These are phyloP conservation scores for Plebejus argus DNA, from an alignment of 2,888 invertebrate species.

Conservation along the genomic window DNA sequence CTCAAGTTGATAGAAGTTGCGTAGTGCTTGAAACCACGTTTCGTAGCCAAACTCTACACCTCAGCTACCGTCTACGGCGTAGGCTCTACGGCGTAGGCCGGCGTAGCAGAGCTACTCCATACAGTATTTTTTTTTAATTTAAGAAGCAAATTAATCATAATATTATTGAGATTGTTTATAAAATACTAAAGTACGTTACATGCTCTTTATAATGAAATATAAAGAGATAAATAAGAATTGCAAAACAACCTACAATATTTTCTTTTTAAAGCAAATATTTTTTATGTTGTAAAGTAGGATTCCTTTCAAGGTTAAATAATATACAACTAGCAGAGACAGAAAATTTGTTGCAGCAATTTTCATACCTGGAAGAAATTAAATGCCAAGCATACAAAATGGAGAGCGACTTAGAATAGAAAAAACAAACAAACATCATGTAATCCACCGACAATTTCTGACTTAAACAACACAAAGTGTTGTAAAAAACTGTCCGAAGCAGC, in stretches of 20 bases:
- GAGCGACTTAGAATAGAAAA: not conserved
- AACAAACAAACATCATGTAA: not conserved
- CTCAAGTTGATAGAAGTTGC: no score
- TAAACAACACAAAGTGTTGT: slow-evolving; percentile 4
- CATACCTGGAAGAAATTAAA: not conserved
- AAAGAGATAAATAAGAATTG: no score
- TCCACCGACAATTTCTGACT: slow-evolving; percentile 14
- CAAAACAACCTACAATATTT: no score
- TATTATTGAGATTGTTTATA: no score
- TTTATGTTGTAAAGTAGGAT: no score
- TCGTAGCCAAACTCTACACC: not conserved
- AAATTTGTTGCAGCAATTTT: not conserved
- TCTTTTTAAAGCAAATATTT: no score
- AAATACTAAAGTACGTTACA: no score
- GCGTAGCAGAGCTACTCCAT: not conserved
- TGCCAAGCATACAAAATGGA: slow-evolving; percentile 15
- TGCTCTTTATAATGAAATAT: no score
- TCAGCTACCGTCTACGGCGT: not conserved
- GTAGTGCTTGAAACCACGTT: not conserved
- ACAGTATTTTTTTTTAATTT: no score
- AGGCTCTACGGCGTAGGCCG: not conserved
- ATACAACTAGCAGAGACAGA: not conserved
- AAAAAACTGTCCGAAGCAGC: slow-evolving; percentile 34
- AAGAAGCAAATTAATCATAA: no score
- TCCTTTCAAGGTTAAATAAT: not conserved